These are phyloP conservation scores for Perognathus longimembris DNA, from an alignment of 2,113 vertebrate species.

Conservation along the genomic window DNA sequence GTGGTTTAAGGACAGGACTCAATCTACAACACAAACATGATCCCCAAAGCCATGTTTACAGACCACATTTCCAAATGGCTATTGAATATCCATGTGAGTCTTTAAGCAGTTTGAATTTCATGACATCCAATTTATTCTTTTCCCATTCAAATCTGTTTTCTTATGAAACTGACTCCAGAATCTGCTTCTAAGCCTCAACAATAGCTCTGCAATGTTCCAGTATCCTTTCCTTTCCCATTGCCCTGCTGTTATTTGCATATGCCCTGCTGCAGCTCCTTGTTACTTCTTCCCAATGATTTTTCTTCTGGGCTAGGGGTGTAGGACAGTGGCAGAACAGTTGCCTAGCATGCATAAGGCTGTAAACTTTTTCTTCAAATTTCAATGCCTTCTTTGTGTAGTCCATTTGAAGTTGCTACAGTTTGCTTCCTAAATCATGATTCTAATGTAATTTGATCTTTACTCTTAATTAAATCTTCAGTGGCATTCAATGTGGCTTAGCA, in stretches of 20 bases:
- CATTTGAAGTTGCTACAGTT: background rate
- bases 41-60: background rate
- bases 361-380: background rate
- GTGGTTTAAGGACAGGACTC: background rate
- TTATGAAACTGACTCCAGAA: constrained; percentile 5
- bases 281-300: background rate
- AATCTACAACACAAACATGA: background rate
- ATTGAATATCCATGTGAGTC: background rate
- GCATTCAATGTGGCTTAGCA: background rate
- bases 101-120: constrained; percentile 48
- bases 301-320: background rate
- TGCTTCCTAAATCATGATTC: background rate
- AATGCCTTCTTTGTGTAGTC: background rate
- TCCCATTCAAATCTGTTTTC: constrained; percentile 27
- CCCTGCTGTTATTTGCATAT: background rate
- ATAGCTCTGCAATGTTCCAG: background rate
- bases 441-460: background rate
- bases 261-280: background rate
- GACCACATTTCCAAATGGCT: background rate
- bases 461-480: background rate
- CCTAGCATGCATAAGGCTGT: background rate
- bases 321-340: background rate
- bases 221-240: background rate
- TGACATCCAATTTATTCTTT: background rate
- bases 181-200: background rate